A percentile compares a stretch with the other conserved stretches of the same genome.
Conservation (phyloP, 35 echinoderm and acorn worm species). For the Patiria miniata region DNA sequence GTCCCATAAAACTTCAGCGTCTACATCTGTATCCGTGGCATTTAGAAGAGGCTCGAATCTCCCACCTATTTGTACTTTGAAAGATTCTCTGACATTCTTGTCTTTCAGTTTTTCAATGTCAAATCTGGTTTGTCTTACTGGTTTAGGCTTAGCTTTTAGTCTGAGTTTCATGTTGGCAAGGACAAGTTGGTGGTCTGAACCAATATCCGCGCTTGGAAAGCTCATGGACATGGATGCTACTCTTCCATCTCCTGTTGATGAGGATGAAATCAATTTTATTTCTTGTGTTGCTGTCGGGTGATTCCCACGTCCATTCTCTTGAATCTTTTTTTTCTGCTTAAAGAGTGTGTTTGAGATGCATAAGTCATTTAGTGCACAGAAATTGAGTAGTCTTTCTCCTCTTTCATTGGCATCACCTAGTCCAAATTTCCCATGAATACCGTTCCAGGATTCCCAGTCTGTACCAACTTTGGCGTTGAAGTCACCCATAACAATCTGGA, state of each 20-base stretch:
- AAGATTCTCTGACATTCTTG: neutral
- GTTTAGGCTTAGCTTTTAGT: slow-evolving; percentile 46
- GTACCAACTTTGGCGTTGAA: slow-evolving; percentile 43
- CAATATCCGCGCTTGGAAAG: slow-evolving; percentile 40
- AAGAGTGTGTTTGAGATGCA: slow-evolving; percentile 56
- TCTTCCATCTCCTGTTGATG: slow-evolving; percentile 57
- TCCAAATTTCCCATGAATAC: slow-evolving; percentile 38
- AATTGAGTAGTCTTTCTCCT: slow-evolving; percentile 69
- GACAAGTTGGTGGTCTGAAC: slow-evolving; percentile 44
- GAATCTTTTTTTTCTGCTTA: slow-evolving; percentile 29
- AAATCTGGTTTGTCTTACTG: slow-evolving; percentile 9
- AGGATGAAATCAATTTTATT: slow-evolving; percentile 65
- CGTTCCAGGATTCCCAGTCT: slow-evolving; percentile 24
- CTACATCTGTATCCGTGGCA: neutral
- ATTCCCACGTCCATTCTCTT: slow-evolving; percentile 77
- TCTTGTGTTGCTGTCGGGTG: slow-evolving; percentile 40
- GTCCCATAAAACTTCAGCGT: slow-evolving; percentile 15
- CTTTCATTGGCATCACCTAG: slow-evolving; percentile 41
- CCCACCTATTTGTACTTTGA: slow-evolving; percentile 37
- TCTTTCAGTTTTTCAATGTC: slow-evolving; percentile 25
- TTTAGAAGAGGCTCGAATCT: slow-evolving; percentile 46
- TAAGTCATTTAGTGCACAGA: slow-evolving; percentile 55
- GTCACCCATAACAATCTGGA: slow-evolving; percentile 37
- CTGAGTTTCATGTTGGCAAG: slow-evolving; percentile 40
- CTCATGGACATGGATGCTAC: slow-evolving; percentile 22